phyloP scores from a whole-genome alignment of 2,888 invertebrate species.

The Drosophila koepferae region DNA sequence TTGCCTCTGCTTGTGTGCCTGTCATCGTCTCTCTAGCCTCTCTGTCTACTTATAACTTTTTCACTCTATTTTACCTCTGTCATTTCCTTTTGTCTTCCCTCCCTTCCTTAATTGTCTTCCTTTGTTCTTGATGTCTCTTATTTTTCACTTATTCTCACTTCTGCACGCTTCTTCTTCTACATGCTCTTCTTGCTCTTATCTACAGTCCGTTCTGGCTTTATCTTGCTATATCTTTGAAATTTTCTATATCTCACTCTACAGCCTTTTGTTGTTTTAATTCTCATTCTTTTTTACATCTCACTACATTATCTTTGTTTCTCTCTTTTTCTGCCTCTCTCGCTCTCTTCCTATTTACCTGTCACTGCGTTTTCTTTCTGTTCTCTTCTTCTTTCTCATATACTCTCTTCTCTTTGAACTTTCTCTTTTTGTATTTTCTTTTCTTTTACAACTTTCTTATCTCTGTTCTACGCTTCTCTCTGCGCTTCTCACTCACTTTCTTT shows the following conservation, averaged over 20 bases:
- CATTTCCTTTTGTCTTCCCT: not conserved
- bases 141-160: no score
- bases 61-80: not conserved
- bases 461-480: not conserved
- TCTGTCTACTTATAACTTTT: not conserved
- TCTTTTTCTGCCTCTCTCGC: not conserved
- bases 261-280: not conserved
- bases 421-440: not conserved
- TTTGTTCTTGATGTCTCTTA: not conserved
- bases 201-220: no score
- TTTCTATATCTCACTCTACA: not conserved
- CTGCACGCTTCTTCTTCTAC: no score
- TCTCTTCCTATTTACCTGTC: not conserved
- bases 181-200: no score
- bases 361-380: fast-evolving
- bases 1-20: not conserved
- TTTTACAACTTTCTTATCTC: not conserved
- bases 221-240: no score
- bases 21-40: not conserved
- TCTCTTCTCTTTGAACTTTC: no score
- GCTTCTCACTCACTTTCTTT: not conserved
- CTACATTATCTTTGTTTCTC: not conserved
- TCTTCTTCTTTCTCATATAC: no score
- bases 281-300: not conserved
- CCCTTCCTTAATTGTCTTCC: not conserved